Evolutionary conservation across 1,140 invertebrate species (phyloP).

Genomic region (Ostrea edulis): DNA sequence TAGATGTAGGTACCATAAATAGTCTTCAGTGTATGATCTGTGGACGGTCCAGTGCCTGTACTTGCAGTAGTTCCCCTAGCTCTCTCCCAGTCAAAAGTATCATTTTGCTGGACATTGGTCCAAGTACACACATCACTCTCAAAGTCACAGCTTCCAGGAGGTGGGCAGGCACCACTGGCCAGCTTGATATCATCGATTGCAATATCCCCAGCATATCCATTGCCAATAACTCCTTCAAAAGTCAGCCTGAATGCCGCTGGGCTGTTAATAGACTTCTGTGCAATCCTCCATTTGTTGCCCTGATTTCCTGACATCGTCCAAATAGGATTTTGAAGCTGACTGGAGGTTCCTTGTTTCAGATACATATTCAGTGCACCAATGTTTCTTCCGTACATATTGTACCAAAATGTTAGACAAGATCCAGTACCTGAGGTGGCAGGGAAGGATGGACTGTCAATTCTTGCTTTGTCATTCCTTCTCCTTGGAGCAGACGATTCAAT

Average conservation of each 20-base stretch:
- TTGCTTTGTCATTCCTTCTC: conserved; percentile 67
- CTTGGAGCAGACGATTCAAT: conserved; percentile 71
- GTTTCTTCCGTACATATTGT: conserved; percentile 86
- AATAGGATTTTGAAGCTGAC: conserved; percentile 50
- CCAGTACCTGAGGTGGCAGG: conserved; percentile 60
- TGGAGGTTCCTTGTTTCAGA: conserved; percentile 46
- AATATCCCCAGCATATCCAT: conserved; percentile 64
- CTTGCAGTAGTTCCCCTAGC: conserved; percentile 60
- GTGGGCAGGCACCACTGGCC: conserved; percentile 54
- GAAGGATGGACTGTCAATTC: conserved; percentile 63
- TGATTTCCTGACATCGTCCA: conserved; percentile 66
- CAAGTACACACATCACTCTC: conserved; percentile 75
- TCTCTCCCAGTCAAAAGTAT: conserved; percentile 76
- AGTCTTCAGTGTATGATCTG: conserved; percentile 66
- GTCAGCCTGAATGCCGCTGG: conserved; percentile 55
- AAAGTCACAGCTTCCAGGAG: conserved; percentile 74
- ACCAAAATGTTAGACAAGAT: conserved; percentile 82
- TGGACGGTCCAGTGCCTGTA: conserved; percentile 65
- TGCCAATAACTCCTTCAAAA: conserved; percentile 71
- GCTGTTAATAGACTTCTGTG: conserved; percentile 62
- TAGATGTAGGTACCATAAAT: conserved; percentile 75
- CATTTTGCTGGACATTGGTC: conserved; percentile 61
- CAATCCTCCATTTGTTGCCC: conserved; percentile 66
- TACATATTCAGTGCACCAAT: conserved; percentile 71
- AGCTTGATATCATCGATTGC: conserved; percentile 68